Conservation (phyloP, 92 coral and sea anemone species). For the Phenganax subtilis region DNA sequence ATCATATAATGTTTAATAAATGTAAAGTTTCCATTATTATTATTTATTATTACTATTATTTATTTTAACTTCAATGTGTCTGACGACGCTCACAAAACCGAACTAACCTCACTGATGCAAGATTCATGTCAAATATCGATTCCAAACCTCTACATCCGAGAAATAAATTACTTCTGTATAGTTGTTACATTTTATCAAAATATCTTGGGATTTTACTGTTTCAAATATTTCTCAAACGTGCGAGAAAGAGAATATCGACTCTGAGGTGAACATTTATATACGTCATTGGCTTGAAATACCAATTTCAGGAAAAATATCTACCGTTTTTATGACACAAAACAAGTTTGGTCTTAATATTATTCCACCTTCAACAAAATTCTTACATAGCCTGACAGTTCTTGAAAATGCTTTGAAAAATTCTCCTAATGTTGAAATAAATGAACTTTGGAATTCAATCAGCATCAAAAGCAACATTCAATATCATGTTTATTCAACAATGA, state of each 20-base stretch:
- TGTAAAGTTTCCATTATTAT: too few species aligned
- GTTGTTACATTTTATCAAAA: slow-evolving; percentile 40
- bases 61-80: slow-evolving; percentile 40
- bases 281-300: slow-evolving; percentile 46
- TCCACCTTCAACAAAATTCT: slow-evolving; percentile 42
- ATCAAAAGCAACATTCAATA: background rate
- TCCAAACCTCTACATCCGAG: slow-evolving; percentile 38
- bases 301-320: slow-evolving; percentile 40
- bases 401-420: slow-evolving; percentile 41
- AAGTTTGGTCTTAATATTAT: slow-evolving; percentile 43
- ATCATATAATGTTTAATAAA: too few species aligned
- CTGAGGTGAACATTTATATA: slow-evolving; percentile 33
- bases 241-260: slow-evolving; percentile 35
- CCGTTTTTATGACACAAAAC: slow-evolving; percentile 27
- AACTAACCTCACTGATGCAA: background rate
- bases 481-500: too few species aligned
- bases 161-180: slow-evolving; percentile 32
- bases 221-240: slow-evolving; percentile 37
- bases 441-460: background rate
- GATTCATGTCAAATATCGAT: slow-evolving; percentile 16
- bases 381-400: slow-evolving; percentile 41
- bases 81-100: slow-evolving; percentile 24
- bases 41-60: too few species aligned
- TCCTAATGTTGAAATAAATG: slow-evolving; percentile 1
- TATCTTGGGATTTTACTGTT: slow-evolving; percentile 42